Conservation (phyloP, 1,140 invertebrate genomes). For the Platyscapa corneri region DNA sequence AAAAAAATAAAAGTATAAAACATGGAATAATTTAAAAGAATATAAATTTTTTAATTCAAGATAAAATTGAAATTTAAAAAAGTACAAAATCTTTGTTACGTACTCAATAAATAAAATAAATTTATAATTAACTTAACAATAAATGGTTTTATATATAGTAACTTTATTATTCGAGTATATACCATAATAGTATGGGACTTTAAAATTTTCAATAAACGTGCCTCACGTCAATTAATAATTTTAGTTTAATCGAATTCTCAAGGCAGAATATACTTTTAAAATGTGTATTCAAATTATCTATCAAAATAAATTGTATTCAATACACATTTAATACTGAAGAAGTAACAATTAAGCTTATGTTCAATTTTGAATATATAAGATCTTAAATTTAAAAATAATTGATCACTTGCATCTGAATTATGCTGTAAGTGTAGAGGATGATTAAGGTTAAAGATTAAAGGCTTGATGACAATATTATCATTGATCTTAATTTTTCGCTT, state of each 20-base stretch:
- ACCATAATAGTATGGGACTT: neutral
- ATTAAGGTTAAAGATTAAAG: neutral
- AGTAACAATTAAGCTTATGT: neutral
- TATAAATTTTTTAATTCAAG: neutral
- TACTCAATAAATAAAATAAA: no score
- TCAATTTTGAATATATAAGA: neutral
- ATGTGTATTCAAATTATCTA: neutral
- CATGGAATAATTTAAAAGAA: neutral
- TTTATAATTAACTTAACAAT: neutral
- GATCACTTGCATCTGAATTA: neutral
- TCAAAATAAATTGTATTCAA: neutral
- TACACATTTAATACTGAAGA: neutral
- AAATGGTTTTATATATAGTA: neutral
- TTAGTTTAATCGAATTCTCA: neutral
- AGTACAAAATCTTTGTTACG: no score
- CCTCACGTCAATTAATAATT: neutral
- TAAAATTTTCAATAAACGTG: neutral
- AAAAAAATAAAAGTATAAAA: neutral
- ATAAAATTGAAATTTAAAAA: neutral
- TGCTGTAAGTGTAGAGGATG: neutral
- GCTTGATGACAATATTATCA: neutral
- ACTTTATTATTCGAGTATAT: neutral
- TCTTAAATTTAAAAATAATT: neutral
- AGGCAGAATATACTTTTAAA: neutral
- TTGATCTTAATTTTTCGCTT: neutral